Evolutionary conservation across 1,140 invertebrate species (phyloP).

Genomic region (Cydia pomonella): DNA sequence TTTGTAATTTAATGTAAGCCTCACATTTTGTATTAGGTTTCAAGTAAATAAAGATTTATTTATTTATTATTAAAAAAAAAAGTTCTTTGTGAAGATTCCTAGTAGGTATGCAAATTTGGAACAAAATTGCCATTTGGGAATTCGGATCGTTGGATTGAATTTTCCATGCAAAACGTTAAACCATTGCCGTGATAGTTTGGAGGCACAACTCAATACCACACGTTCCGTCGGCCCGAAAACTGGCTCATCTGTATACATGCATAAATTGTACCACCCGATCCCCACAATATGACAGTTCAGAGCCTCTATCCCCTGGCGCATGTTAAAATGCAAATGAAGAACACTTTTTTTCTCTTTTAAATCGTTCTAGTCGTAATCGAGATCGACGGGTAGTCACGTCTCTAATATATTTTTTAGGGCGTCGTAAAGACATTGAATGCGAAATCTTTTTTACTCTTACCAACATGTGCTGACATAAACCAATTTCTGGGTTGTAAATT

Average conservation of each 20-base stretch:
- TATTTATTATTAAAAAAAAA: too few relatives aligned
- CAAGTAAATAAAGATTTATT: too few relatives aligned
- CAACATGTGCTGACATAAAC: constrained; percentile 62
- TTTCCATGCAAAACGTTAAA: neutral
- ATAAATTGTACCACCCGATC: constrained; percentile 1
- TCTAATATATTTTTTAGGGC: constrained; percentile 65
- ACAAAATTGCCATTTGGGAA: neutral
- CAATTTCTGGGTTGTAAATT: constrained; percentile 58
- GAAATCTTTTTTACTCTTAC: constrained; percentile 72
- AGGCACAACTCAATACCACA: neutral
- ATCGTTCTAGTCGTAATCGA: constrained; percentile 62
- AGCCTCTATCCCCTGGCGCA: constrained; percentile 61
- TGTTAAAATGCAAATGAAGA: constrained; percentile 78
- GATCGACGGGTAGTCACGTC: constrained; percentile 66
- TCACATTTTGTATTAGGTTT: too few relatives aligned
- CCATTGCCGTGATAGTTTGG: constrained; percentile 7
- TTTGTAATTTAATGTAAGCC: too few relatives aligned
- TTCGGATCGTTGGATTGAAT: neutral
- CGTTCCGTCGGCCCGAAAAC: neutral
- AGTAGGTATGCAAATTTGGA: neutral
- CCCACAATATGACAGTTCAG: constrained; percentile 68
- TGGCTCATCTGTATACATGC: constrained; percentile 13
- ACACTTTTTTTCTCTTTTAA: constrained; percentile 59
- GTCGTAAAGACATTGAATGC: constrained; percentile 68
- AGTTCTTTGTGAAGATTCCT: neutral